Percentiles rank a stretch among this genome's conserved stretches.
Conservation (phyloP, 1,140 invertebrate species). For the Lasaia peninsularis region DNA sequence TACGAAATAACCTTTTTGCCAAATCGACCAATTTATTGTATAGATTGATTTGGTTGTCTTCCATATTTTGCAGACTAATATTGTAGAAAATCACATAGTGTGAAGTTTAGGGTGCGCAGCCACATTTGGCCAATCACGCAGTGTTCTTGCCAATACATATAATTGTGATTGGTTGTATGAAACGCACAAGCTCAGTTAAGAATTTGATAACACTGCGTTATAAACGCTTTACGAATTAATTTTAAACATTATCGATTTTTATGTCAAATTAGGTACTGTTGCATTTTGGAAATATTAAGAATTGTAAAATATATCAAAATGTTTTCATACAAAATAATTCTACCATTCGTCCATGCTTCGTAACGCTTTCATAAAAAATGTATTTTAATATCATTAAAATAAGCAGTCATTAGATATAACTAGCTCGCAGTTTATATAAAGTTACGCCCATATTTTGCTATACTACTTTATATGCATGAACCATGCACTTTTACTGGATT, state of each 20-base stretch:
- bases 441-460: no score
- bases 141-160: background rate
- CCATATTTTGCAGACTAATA: constrained; percentile 3
- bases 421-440: no score
- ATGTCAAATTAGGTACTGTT: background rate
- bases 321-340: background rate
- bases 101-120: constrained; percentile 1
- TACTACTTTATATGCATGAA: no score
- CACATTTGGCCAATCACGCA: background rate
- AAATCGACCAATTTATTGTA: constrained; percentile 31
- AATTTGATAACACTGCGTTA: background rate
- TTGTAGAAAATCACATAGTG: background rate
- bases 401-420: no score
- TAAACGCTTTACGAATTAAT: background rate
- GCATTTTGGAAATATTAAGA: background rate
- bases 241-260: background rate
- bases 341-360: no score
- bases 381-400: no score
- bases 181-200: background rate
- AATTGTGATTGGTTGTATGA: background rate
- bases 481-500: no score
- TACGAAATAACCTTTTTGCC: background rate
- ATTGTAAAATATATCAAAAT: background rate
- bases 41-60: constrained; percentile 24
- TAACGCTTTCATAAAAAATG: no score